phyloP scores from a whole-genome alignment of 2,113 vertebrate genomes.

The Gnathonemus echidnorhynchus region DNA sequence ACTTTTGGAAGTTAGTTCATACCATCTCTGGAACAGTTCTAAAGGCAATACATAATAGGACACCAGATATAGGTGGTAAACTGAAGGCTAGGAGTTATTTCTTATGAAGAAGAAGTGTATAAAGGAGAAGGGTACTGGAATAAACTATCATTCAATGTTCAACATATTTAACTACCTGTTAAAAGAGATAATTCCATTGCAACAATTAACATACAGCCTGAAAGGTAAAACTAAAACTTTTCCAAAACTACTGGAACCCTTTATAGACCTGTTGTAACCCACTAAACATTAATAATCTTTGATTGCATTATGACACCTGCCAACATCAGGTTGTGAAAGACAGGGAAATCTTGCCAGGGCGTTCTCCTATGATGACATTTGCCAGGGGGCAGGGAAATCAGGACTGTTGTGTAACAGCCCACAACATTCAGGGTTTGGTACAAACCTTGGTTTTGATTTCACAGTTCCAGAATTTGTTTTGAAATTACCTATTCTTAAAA shows the following conservation, averaged over 20 bases:
- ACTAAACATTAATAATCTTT: not conserved
- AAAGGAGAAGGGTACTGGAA: not conserved
- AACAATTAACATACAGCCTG: not conserved
- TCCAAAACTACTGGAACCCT: not conserved
- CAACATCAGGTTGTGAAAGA: not conserved
- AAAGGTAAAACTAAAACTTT: not conserved
- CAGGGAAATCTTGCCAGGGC: not conserved
- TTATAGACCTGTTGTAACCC: not conserved
- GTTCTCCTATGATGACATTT: not conserved
- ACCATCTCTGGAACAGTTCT: not conserved
- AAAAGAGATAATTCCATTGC: not conserved
- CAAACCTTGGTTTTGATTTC: not conserved
- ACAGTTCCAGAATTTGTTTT: not conserved
- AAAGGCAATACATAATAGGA: not conserved
- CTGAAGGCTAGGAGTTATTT: not conserved
- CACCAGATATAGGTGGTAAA: not conserved
- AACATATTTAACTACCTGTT: not conserved
- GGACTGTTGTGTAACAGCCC: not conserved
- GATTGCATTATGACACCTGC: not conserved
- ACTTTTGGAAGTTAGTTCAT: not conserved
- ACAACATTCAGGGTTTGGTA: not conserved
- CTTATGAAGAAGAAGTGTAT: not conserved
- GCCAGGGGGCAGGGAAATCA: not conserved
- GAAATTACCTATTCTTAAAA: not conserved
- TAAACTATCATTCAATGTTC: not conserved